Conservation (phyloP, 2,797 vertebrate genomes). For the Dendrocincla tyrannina region DNA sequence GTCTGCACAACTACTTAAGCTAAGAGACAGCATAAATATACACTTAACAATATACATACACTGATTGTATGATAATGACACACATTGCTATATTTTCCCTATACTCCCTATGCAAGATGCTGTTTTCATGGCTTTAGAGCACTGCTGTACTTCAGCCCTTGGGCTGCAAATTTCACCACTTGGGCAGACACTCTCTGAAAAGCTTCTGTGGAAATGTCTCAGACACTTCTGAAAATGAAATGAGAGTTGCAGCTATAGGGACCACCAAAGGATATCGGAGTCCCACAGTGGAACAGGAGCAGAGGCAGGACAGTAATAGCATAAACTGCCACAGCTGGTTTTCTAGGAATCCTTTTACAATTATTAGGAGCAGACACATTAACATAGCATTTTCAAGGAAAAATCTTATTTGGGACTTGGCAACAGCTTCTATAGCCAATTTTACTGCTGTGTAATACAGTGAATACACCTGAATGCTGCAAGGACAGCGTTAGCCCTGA, state of each 20-base stretch:
- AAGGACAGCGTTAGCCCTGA: neutral
- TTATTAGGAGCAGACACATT: neutral
- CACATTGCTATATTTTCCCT: neutral
- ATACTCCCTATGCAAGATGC: neutral
- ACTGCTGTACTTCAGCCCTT: neutral
- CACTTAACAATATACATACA: neutral
- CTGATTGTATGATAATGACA: neutral
- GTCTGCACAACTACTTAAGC: neutral
- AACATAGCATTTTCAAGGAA: neutral
- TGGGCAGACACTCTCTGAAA: neutral
- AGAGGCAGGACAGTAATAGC: neutral
- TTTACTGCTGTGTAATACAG: neutral
- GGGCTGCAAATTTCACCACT: neutral
- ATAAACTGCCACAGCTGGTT: neutral
- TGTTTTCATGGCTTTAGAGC: neutral
- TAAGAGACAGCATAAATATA: neutral
- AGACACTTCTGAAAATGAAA: neutral
- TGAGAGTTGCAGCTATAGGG: neutral
- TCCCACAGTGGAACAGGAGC: neutral
- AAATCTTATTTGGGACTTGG: neutral
- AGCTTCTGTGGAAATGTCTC: neutral
- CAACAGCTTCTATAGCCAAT: neutral
- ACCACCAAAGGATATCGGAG: neutral
- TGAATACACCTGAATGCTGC: neutral
- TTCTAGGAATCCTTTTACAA: neutral